phyloP scores from a whole-genome alignment of 2,797 vertebrate species.

The Harpagifer antarcticus region DNA sequence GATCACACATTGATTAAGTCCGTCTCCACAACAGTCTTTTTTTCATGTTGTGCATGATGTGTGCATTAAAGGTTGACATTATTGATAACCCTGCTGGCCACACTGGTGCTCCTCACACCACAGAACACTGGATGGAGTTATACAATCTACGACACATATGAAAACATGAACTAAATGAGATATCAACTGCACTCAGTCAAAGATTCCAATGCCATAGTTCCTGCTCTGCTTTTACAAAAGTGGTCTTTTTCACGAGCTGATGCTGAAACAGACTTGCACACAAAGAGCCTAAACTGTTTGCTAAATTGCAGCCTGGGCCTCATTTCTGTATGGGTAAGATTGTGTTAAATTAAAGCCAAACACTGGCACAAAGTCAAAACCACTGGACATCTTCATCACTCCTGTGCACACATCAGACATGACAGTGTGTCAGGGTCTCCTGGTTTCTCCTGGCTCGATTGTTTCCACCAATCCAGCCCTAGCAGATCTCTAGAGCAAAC shows the following conservation, averaged over 20 bases:
- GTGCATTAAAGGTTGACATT: too few species aligned
- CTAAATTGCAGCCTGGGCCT: slow-evolving; percentile 10
- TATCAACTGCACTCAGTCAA: background rate
- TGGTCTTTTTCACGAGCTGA: background rate
- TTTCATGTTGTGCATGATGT: too few species aligned
- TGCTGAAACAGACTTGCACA: background rate
- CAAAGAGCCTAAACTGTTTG: background rate
- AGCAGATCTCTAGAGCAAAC: slow-evolving; percentile 40
- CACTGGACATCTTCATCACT: slow-evolving; percentile 36
- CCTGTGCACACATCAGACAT: slow-evolving; percentile 42
- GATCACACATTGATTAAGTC: too few species aligned
- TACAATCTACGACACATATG: background rate
- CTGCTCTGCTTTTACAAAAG: background rate
- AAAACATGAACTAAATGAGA: background rate
- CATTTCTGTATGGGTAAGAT: slow-evolving; percentile 8
- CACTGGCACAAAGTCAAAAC: slow-evolving; percentile 27
- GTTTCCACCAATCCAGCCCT: slow-evolving; percentile 50
- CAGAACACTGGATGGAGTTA: background rate
- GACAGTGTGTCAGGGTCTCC: slow-evolving; percentile 49
- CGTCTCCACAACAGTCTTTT: too few species aligned
- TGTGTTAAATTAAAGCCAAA: slow-evolving; percentile 25
- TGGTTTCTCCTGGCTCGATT: slow-evolving; percentile 35
- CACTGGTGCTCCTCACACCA: too few species aligned
- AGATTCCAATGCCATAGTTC: background rate
- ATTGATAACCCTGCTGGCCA: too few species aligned